Percentiles rank a stretch among this genome's conserved stretches.
Evolutionary conservation across 2,797 vertebrate species (phyloP).

Genomic region (Bradypodion ventrale): DNA sequence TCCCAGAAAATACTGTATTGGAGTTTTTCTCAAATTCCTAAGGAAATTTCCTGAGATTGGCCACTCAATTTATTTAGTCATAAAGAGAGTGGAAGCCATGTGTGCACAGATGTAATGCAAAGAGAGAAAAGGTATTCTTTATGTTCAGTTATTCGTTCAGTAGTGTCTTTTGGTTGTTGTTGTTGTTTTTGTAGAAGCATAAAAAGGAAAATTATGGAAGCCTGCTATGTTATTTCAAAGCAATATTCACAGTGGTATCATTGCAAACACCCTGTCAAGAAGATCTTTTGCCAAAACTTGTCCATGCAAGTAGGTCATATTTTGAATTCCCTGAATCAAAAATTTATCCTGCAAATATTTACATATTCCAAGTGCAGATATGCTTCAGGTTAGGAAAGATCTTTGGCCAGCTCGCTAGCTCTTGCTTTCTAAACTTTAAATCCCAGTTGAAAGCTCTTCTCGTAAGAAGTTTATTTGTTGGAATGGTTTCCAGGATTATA

Average conservation of each 20-base stretch:
- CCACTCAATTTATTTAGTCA: too few species aligned
- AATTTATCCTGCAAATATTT: constrained; percentile 1
- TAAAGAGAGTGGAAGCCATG: too few species aligned
- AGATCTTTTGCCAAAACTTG: background rate
- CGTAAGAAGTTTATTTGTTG: background rate
- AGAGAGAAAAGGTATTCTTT: background rate
- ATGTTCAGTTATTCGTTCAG: too few species aligned
- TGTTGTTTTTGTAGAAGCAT: background rate
- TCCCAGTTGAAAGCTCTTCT: background rate
- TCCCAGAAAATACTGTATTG: too few species aligned
- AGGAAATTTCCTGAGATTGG: too few species aligned
- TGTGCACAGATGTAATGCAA: background rate
- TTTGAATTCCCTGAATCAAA: background rate
- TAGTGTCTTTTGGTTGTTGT: background rate
- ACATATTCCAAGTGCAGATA: background rate
- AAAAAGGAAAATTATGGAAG: background rate
- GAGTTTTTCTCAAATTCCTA: too few species aligned
- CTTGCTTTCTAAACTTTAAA: background rate
- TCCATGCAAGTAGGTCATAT: background rate
- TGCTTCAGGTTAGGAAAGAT: background rate
- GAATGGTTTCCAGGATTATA: background rate
- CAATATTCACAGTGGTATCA: background rate
- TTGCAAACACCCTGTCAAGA: background rate
- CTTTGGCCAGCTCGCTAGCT: background rate
- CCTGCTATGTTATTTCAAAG: background rate